These are phyloP conservation scores for Chelmon rostratus DNA, from an alignment of 2,797 vertebrate species.

Conservation along the genomic window DNA sequence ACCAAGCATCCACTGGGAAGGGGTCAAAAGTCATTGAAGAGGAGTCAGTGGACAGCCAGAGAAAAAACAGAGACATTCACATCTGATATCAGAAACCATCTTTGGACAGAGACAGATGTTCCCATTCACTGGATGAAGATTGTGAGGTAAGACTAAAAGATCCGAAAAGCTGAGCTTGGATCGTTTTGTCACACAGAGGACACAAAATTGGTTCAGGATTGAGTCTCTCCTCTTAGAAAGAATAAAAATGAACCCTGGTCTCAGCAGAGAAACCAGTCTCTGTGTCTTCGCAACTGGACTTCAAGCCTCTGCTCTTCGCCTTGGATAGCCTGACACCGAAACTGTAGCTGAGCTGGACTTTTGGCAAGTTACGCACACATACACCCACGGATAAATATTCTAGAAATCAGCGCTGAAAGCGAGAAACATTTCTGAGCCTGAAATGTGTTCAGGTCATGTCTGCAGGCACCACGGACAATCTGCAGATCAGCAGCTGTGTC, in stretches of 20 bases:
- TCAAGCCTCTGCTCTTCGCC: neutral
- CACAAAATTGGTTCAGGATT: neutral
- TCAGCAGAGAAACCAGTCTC: neutral
- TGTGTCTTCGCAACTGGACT: neutral
- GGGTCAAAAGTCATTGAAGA: neutral
- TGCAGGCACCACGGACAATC: too few relatives aligned
- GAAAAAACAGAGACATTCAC: neutral
- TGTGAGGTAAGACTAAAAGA: neutral
- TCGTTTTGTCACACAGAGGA: neutral
- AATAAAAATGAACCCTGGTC: neutral
- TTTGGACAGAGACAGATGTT: neutral
- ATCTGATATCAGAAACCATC: neutral
- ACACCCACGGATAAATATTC: neutral
- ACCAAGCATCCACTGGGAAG: neutral
- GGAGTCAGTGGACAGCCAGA: neutral
- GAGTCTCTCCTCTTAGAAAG: neutral
- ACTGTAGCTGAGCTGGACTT: neutral
- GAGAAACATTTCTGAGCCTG: too few relatives aligned
- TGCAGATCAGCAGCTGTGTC: too few relatives aligned
- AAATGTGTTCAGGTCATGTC: too few relatives aligned
- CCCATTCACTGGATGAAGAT: neutral
- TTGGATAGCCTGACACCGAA: neutral
- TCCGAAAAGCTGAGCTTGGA: neutral
- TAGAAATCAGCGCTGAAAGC: too few relatives aligned
- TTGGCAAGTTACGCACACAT: neutral